Percentiles rank a stretch among this genome's conserved stretches.
These are phyloP conservation scores for Thereva unica DNA, from an alignment of 2,888 invertebrate genomes.

Conservation along the genomic window DNA sequence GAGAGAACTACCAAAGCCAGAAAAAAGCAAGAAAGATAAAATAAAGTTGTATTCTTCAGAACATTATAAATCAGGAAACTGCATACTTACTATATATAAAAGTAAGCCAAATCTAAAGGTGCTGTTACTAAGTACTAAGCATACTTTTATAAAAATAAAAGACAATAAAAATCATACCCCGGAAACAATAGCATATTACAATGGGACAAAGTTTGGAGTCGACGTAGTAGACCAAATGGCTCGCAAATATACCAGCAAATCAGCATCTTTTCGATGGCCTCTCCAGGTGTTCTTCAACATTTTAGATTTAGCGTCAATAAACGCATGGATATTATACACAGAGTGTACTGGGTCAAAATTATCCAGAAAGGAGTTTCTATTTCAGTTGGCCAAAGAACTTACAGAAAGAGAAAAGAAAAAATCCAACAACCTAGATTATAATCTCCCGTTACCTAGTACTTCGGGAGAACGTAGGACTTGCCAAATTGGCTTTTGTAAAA, in stretches of 20 bases:
- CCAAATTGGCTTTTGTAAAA: too few species aligned
- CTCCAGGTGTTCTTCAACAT: too few species aligned
- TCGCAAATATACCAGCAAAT: conserved; percentile 39
- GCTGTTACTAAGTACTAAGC: conserved; percentile 7
- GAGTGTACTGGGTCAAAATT: too few species aligned
- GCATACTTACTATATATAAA: conserved; percentile 18
- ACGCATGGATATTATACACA: too few species aligned
- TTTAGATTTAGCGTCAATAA: too few species aligned
- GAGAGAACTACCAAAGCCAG: conserved; percentile 22
- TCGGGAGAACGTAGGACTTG: too few species aligned
- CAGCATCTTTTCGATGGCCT: conserved; percentile 41
- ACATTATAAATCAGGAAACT: conserved; percentile 16
- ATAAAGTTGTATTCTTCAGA: conserved; percentile 4
- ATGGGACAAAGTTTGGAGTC: conserved; percentile 21
- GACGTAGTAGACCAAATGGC: conserved; percentile 20
- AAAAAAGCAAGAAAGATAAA: conserved; percentile 17
- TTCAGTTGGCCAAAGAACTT: too few species aligned
- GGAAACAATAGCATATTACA: conserved; percentile 1
- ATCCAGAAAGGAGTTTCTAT: too few species aligned
- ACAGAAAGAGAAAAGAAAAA: too few species aligned
- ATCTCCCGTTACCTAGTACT: too few species aligned
- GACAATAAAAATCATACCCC: conserved; percentile 8
- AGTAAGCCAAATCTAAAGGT: conserved; percentile 7
- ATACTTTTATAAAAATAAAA: conserved; percentile 1
- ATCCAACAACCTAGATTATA: too few species aligned